Conservation (phyloP, 2,888 invertebrate genomes). For the Drosophila sordidapex region DNA sequence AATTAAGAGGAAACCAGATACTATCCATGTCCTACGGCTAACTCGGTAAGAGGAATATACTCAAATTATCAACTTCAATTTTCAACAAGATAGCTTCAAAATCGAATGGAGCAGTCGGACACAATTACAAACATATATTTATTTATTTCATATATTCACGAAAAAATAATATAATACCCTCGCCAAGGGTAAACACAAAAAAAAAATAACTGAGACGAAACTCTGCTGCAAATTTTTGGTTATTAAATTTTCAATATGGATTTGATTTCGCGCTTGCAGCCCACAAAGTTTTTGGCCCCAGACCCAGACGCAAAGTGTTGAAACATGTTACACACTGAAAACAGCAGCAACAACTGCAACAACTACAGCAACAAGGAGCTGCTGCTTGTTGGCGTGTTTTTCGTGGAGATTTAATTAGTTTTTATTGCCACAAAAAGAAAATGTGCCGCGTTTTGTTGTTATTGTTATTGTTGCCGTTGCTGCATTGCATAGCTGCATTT, state of each 20-base stretch:
- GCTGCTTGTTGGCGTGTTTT: constrained; percentile 51
- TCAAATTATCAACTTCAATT: background rate
- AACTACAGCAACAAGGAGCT: constrained; percentile 30
- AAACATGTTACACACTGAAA: constrained; percentile 67
- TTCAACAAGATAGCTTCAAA: background rate
- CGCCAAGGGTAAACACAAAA: background rate
- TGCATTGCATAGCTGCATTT: constrained; percentile 58
- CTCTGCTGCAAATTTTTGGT: constrained; percentile 65
- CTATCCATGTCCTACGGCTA: background rate
- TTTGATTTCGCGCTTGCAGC: constrained; percentile 59
- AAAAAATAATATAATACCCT: background rate
- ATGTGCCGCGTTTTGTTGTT: constrained; percentile 41
- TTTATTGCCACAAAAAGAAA: constrained; percentile 64
- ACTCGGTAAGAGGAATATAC: background rate
- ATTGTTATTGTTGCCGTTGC: constrained; percentile 18
- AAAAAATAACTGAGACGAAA: constrained; percentile 25
- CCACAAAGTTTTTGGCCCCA: constrained; percentile 38
- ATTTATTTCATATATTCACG: background rate
- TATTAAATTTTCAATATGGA: constrained; percentile 78
- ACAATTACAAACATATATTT: background rate
- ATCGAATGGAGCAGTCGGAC: background rate
- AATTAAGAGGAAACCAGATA: background rate
- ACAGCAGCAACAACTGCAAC: background rate
- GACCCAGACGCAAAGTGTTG: constrained; percentile 70
- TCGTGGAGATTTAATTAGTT: constrained; percentile 74